These are phyloP conservation scores for Cossypha caffra DNA, from an alignment of 2,797 vertebrate species.

Conservation along the genomic window DNA sequence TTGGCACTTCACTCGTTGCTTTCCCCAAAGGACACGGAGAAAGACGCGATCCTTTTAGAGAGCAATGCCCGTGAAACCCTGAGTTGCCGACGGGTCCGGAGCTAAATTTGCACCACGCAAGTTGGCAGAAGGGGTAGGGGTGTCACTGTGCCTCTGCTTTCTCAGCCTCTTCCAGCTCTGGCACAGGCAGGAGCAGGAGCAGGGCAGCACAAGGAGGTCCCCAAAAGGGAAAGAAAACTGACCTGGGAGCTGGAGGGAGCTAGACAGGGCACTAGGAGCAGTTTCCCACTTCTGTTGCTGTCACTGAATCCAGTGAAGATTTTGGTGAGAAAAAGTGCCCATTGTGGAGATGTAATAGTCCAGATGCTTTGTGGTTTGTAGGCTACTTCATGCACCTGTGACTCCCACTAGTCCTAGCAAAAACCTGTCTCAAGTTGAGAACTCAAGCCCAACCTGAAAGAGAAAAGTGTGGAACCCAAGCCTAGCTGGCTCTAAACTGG, in stretches of 20 bases:
- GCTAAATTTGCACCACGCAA: not conserved
- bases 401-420: not conserved
- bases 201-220: accelerated
- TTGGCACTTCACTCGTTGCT: not conserved
- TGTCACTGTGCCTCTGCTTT: not conserved
- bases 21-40: not conserved
- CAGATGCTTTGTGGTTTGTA: not conserved
- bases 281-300: not conserved
- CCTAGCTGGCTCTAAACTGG: not conserved
- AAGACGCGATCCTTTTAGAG: not conserved
- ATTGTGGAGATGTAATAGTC: not conserved
- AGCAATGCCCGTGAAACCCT: accelerated
- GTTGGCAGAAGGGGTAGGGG: not conserved
- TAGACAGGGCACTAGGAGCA: not conserved
- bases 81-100: not conserved
- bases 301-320: not conserved
- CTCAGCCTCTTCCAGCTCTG: not conserved
- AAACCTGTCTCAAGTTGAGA: not conserved
- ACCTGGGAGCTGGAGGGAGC: not conserved
- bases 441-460: not conserved
- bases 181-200: not conserved
- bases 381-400: not conserved
- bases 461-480: not conserved
- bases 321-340: not conserved
- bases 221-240: not conserved